Percentiles rank a stretch among this genome's conserved stretches.
These are phyloP conservation scores for Corythaixoides concolor DNA, from an alignment of 2,113 vertebrate species.

Conservation along the genomic window DNA sequence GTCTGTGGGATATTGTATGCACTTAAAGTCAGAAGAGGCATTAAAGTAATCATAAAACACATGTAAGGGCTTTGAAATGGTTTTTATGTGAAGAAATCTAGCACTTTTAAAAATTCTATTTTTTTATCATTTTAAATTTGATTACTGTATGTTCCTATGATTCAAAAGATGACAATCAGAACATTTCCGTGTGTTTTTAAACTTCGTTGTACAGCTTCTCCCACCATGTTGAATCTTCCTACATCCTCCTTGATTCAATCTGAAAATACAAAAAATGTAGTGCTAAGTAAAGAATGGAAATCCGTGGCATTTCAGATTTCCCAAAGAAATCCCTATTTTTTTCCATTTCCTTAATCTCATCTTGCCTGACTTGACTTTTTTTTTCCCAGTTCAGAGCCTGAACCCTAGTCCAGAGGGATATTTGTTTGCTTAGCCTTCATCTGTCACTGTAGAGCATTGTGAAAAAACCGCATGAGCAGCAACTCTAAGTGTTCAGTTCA, in stretches of 20 bases:
- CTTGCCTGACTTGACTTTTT: background rate
- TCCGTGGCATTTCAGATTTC: background rate
- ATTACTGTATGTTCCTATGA: background rate
- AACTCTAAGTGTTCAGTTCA: background rate
- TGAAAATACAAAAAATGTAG: background rate
- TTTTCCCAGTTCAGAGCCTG: background rate
- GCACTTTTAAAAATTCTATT: background rate
- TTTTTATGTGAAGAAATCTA: background rate
- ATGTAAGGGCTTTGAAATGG: accelerated
- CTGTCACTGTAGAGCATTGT: background rate
- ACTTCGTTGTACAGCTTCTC: background rate
- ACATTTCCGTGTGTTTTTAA: background rate
- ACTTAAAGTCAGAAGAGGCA: background rate
- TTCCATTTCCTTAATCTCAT: background rate
- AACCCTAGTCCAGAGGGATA: background rate
- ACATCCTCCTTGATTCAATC: background rate
- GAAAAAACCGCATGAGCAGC: background rate
- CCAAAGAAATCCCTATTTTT: background rate
- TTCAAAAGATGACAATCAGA: background rate
- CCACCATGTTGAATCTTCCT: background rate
- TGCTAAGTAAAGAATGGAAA: background rate
- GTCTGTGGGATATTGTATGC: background rate
- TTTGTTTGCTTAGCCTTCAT: background rate
- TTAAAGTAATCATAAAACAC: background rate
- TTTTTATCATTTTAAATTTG: background rate